phyloP scores from a whole-genome alignment of 2,797 vertebrate species.

The Gallinago solitaria region DNA sequence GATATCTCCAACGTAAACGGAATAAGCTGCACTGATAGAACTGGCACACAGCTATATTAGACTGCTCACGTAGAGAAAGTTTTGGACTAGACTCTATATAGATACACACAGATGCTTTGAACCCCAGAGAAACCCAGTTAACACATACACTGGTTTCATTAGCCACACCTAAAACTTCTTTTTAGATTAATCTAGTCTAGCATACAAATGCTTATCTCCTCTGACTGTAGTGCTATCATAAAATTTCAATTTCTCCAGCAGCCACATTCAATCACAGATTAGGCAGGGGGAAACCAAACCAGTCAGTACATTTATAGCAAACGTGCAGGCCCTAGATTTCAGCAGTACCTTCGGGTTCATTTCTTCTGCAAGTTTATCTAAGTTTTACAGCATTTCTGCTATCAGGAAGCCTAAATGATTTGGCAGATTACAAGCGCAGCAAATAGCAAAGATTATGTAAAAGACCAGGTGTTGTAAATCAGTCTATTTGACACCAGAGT shows the following conservation, averaged over 20 bases:
- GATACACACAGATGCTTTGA: conserved; percentile 24
- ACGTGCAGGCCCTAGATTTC: conserved; percentile 38
- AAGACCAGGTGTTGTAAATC: conserved; percentile 69
- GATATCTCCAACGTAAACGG: neutral
- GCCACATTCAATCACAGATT: conserved; percentile 57
- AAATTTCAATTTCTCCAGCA: conserved; percentile 68
- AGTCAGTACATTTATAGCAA: conserved; percentile 42
- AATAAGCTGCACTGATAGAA: neutral
- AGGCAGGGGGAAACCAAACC: conserved; percentile 12
- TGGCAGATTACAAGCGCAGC: conserved; percentile 66
- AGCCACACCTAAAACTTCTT: conserved; percentile 57
- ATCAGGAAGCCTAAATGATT: conserved; percentile 71
- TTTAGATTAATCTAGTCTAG: conserved; percentile 62
- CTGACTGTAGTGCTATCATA: conserved; percentile 49
- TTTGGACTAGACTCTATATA: conserved; percentile 23
- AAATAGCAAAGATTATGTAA: conserved; percentile 72
- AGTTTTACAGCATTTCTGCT: conserved; percentile 71
- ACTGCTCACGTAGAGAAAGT: neutral
- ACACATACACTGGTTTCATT: conserved; percentile 56
- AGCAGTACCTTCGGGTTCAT: conserved; percentile 48
- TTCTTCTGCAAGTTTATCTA: conserved; percentile 70
- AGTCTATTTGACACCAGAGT: conserved; percentile 64
- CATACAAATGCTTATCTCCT: conserved; percentile 66
- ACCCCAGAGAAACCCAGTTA: conserved; percentile 46
- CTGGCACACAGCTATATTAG: neutral